Evolutionary conservation across 1,140 invertebrate genomes (phyloP), one percentile per base, ranked within the genome.

Genomic region (Saccostrea echinata): DNA sequence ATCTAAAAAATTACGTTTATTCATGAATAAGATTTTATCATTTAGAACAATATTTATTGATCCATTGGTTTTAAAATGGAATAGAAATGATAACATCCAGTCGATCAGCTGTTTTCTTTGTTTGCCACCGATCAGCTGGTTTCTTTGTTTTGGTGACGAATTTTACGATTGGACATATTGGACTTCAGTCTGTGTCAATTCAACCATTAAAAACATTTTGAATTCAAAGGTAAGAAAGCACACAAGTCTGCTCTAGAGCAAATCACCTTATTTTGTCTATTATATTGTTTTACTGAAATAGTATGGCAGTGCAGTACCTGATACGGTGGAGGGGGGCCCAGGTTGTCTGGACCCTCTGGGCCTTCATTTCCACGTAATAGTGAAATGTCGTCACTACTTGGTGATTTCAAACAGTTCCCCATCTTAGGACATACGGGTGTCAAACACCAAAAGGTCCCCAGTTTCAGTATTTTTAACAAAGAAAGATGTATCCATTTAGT

Each of bases 321-420:
- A 90, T 95, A 95, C n/a, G 95, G 94, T 86, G 95, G 95, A 30
- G 95, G 95, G 33, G 94, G 91, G 52, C 93, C 85, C 61, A 88
- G 87, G 53, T 93, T 92, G 51, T 94, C 92, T 12, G 90, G 52
- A 13, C 86, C 91, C 16, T 92, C 91, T 24, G 91, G 91, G 80
- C 88, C 91, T 43, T 94, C 94, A 88, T 86, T 93, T 35, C 93
- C 94, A 84, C 94, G 91, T 61, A 95, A 88, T 30, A 95, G 88
- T 55, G 94, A 94, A 89, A 95, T 94, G 89, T 95, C 94, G 88
- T 95, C 95, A 8, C 92, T 92, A 86, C 90, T 94, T n/a, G 93
- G 93, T 21, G 93, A 92, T 89, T 95, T 95, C 13, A 95, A 92
- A 92, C 95, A 95, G 88, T 95, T 95, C 13, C 95, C 95, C 95